A percentile compares a stretch with the other conserved stretches of the same genome.
Conservation (phyloP, 92 coral and sea anemone species). For the Porites evermanni region DNA sequence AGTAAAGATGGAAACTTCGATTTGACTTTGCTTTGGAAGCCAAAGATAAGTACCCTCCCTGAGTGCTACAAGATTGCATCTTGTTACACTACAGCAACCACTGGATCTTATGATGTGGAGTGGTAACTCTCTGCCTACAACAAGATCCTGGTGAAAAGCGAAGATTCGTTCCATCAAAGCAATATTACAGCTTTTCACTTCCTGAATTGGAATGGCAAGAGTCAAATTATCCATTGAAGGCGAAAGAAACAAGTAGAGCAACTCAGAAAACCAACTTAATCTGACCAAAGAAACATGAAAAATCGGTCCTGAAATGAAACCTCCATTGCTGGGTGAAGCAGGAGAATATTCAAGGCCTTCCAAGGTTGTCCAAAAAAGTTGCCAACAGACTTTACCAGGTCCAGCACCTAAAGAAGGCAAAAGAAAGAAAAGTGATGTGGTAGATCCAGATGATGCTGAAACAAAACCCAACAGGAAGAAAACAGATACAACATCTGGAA, state of each 20-base stretch:
- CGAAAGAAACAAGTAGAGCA: neutral
- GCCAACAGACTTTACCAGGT: conserved; percentile 3
- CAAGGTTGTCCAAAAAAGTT: neutral
- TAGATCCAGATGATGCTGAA: conserved; percentile 8
- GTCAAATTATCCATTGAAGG: conserved; percentile 24
- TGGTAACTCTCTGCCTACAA: neutral
- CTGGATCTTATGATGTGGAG: neutral
- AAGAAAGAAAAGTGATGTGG: conserved; percentile 5
- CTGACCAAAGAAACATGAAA: conserved; percentile 11
- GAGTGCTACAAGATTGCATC: too few species aligned
- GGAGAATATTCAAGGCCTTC: conserved; percentile 5
- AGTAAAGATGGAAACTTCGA: too few species aligned
- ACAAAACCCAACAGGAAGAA: conserved; percentile 9
- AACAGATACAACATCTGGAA: conserved; percentile 8
- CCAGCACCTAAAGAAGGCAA: conserved; percentile 9
- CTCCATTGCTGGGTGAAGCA: conserved; percentile 19
- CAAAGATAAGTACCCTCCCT: too few species aligned
- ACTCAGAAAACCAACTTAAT: neutral
- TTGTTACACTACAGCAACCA: too few species aligned
- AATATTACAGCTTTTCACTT: conserved; percentile 6
- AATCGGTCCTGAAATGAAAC: conserved; percentile 13
- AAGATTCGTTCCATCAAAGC: neutral
- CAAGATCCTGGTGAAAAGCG: neutral
- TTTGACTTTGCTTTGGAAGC: too few species aligned
- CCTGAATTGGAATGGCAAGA: conserved; percentile 24